Conservation (phyloP, 2,888 invertebrate species). For the Tuta absoluta region DNA sequence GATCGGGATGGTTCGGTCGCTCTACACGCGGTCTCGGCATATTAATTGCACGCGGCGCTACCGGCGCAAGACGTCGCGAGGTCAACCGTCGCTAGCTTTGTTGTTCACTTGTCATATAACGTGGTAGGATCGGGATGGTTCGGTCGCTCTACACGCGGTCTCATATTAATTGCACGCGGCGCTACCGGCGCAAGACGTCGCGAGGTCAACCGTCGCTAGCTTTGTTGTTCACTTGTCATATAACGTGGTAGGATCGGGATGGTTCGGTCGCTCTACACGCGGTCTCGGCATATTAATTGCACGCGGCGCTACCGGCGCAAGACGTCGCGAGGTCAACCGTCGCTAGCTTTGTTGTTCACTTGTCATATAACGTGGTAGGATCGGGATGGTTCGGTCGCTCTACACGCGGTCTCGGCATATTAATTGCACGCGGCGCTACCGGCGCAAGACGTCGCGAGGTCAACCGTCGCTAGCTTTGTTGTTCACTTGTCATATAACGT, state of each 20-base stretch:
- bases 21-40: no score
- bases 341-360: no score
- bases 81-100: slow-evolving; percentile 76
- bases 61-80: slow-evolving; percentile 77
- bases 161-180: no score
- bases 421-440: slow-evolving; percentile 82
- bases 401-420: slow-evolving; percentile 80
- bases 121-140: no score
- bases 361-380: slow-evolving; percentile 40
- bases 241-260: slow-evolving; percentile 49
- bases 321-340: no score
- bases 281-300: slow-evolving; percentile 82
- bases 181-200: slow-evolving; percentile 74
- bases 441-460: slow-evolving; percentile 39
- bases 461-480: no score
- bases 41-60: no score
- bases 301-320: slow-evolving; percentile 79
- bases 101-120: background rate
- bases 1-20: no score
- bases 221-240: background rate
- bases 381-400: slow-evolving; percentile 43
- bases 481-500: no score
- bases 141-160: no score
- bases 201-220: slow-evolving; percentile 73
- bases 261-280: slow-evolving; percentile 53